These are phyloP conservation scores for Serrognathus titanus DNA, from an alignment of 2,888 invertebrate genomes.

Conservation along the genomic window DNA sequence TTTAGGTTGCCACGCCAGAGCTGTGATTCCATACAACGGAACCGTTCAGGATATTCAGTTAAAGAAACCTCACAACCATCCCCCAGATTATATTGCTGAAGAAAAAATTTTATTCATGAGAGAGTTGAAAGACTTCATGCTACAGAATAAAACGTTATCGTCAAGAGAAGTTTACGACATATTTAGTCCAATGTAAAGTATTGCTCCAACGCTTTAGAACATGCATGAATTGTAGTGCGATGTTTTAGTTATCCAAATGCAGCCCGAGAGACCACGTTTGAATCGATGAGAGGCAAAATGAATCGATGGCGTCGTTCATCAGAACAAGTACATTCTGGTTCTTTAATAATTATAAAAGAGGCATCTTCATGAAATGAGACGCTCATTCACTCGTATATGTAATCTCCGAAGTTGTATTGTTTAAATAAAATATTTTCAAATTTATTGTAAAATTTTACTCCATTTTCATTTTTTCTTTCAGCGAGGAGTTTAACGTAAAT, in stretches of 20 bases:
- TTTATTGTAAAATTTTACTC: too few species aligned
- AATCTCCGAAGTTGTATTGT: too few species aligned
- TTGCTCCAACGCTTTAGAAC: constrained; percentile 1
- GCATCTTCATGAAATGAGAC: neutral
- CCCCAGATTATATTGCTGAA: constrained; percentile 44
- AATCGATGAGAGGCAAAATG: constrained; percentile 41
- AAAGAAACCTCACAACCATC: constrained; percentile 44
- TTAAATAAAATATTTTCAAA: too few species aligned
- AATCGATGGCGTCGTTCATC: constrained; percentile 35
- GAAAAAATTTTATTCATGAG: constrained; percentile 45
- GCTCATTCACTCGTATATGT: too few species aligned
- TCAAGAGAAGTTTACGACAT: constrained; percentile 38
- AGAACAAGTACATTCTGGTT: neutral
- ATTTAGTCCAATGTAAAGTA: constrained; percentile 38
- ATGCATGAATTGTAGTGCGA: neutral
- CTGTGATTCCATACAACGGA: constrained; percentile 42
- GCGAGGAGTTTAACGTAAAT: too few species aligned
- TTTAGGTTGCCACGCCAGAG: constrained; percentile 44
- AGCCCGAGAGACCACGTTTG: constrained; percentile 41
- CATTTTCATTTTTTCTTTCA: too few species aligned
- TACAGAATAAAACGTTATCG: constrained; percentile 35
- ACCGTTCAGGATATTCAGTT: constrained; percentile 43
- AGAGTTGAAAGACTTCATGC: constrained; percentile 41
- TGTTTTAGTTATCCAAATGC: constrained; percentile 44
- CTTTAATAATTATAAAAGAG: neutral